A percentile compares a stretch with the other conserved stretches of the same genome.
Evolutionary conservation across 2,113 vertebrate species (phyloP).

Genomic region (Puffinus mauretanicus): DNA sequence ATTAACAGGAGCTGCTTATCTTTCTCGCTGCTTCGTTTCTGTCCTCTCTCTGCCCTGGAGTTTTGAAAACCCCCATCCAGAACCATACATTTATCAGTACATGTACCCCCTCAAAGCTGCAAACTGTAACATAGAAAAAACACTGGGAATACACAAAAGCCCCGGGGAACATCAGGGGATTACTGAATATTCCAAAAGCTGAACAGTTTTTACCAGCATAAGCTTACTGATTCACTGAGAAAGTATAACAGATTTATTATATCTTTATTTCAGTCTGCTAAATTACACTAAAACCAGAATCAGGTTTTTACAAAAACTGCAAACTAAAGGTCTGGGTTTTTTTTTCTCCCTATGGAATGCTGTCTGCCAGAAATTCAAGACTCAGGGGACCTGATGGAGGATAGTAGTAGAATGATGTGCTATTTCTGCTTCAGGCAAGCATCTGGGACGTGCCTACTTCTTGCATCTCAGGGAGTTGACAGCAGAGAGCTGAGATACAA

Average conservation of each 20-base stretch:
- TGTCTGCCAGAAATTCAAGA: not conserved
- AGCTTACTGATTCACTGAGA: not conserved
- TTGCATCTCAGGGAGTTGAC: not conserved
- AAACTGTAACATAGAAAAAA: not conserved
- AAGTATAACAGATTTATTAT: not conserved
- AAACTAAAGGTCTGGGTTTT: not conserved
- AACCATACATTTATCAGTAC: rapidly evolving
- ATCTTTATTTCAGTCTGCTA: not conserved
- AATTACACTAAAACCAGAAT: not conserved
- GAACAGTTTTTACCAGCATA: not conserved
- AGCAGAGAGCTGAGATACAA: conserved; percentile 3
- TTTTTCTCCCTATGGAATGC: not conserved
- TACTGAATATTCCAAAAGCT: not conserved
- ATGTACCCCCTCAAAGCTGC: not conserved
- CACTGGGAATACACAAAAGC: not conserved
- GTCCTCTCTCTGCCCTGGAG: not conserved
- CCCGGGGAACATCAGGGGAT: not conserved
- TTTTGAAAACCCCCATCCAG: not conserved
- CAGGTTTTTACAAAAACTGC: not conserved
- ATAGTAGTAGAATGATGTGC: not conserved
- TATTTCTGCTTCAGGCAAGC: conserved; percentile 49
- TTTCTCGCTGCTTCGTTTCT: not conserved
- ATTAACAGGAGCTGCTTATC: not conserved
- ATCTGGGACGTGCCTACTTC: not conserved
- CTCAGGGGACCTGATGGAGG: not conserved